A percentile compares a stretch with the other conserved stretches of the same genome.
These are phyloP conservation scores for Aelia acuminata DNA, from an alignment of 2,888 invertebrate genomes.

Conservation along the genomic window DNA sequence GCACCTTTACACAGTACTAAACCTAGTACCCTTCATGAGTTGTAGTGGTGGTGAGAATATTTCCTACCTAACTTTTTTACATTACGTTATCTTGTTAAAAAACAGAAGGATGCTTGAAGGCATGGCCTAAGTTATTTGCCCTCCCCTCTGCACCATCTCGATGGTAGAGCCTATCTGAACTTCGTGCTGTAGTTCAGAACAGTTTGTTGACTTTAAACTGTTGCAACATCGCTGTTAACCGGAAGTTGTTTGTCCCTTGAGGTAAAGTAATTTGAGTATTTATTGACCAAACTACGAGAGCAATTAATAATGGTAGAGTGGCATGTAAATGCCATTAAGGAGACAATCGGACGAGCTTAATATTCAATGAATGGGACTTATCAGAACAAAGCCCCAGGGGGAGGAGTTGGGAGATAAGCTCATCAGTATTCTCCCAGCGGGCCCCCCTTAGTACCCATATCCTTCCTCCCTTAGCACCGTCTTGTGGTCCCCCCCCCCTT, in stretches of 20 bases:
- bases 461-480: neutral
- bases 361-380: constrained; percentile 31
- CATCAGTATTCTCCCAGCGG: constrained; percentile 15
- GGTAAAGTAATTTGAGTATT: neutral
- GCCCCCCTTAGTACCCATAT: constrained; percentile 18
- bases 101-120: no score
- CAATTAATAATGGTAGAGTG: neutral
- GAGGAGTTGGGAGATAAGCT: neutral
- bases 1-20: no score
- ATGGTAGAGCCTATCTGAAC: neutral
- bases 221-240: neutral
- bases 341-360: constrained; percentile 14
- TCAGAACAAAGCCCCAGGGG: neutral
- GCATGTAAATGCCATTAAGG: constrained; percentile 5
- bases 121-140: no score
- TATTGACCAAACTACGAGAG: neutral
- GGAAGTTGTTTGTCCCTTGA: neutral
- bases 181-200: neutral
- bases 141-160: no score
- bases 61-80: no score
- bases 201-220: neutral
- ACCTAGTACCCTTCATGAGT: no score
- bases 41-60: no score
- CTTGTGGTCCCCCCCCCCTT: neutral
- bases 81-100: no score